Conservation (phyloP, 2,888 invertebrate species). For the Rutpela maculata region DNA sequence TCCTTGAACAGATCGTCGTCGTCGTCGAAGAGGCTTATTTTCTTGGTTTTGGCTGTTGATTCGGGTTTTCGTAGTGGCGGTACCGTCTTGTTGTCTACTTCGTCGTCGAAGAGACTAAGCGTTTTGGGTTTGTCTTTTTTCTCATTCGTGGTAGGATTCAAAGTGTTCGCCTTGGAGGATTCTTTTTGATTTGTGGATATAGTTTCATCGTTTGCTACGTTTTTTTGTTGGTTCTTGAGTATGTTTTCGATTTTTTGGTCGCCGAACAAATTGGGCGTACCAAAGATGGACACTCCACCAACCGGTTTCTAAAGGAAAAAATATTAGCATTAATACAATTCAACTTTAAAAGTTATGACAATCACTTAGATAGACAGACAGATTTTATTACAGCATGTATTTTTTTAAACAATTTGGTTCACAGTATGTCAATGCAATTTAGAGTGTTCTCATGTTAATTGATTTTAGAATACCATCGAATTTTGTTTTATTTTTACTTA, state of each 20-base stretch:
- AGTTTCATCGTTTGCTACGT: background rate
- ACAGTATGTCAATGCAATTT: too few species aligned
- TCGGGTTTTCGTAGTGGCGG: constrained; percentile 23
- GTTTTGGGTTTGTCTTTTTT: constrained; percentile 39
- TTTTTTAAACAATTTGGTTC: too few species aligned
- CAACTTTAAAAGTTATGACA: background rate
- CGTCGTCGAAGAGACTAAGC: constrained; percentile 57
- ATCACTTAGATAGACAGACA: too few species aligned
- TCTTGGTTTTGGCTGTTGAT: constrained; percentile 8
- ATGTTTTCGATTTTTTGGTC: constrained; percentile 53
- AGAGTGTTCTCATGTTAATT: too few species aligned
- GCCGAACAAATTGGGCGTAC: constrained; percentile 64
- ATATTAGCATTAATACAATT: background rate
- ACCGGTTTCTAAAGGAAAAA: constrained; percentile 77
- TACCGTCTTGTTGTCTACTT: constrained; percentile 19
- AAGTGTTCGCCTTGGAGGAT: background rate
- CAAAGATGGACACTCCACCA: constrained; percentile 79
- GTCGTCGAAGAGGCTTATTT: constrained; percentile 55
- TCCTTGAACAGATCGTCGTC: constrained; percentile 67
- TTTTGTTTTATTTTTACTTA: too few species aligned
- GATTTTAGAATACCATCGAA: too few species aligned
- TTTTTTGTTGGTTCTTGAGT: constrained; percentile 49
- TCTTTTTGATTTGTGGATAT: background rate
- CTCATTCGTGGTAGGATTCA: background rate
- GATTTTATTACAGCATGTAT: too few species aligned